Evolutionary conservation across 2,888 invertebrate genomes (phyloP).

Genomic region (Chrysotoxum bicinctum): DNA sequence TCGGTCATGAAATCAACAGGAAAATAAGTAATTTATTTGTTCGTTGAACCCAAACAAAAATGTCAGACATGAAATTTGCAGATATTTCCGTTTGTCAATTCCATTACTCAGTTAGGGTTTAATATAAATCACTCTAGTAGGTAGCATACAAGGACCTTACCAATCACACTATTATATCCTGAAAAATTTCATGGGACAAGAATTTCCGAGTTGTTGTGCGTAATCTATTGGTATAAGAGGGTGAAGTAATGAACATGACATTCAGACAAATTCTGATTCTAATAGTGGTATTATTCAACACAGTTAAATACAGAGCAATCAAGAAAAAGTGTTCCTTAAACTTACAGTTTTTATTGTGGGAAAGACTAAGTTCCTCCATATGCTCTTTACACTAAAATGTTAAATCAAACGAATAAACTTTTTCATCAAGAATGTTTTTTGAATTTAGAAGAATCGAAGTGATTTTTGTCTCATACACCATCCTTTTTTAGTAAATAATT

Average conservation of each 20-base stretch:
- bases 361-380: no score
- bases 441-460: no score
- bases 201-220: not conserved
- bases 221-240: not conserved
- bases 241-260: not conserved
- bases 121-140: not conserved
- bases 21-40: conserved; percentile 14
- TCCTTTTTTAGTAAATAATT: no score
- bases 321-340: not conserved
- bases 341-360: no score
- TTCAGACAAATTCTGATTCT: not conserved
- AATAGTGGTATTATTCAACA: not conserved
- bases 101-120: not conserved
- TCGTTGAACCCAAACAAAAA: not conserved
- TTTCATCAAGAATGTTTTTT: no score
- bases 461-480: no score
- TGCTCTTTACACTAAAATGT: no score
- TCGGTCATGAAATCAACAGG: conserved; percentile 7
- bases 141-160: not conserved
- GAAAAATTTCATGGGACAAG: not conserved
- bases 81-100: conserved; percentile 1
- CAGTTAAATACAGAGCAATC: not conserved
- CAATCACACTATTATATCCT: not conserved
- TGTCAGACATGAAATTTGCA: not conserved
- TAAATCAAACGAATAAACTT: no score